These are phyloP conservation scores for Laterallus jamaicensis DNA, from an alignment of 2,113 vertebrate species.

Conservation along the genomic window DNA sequence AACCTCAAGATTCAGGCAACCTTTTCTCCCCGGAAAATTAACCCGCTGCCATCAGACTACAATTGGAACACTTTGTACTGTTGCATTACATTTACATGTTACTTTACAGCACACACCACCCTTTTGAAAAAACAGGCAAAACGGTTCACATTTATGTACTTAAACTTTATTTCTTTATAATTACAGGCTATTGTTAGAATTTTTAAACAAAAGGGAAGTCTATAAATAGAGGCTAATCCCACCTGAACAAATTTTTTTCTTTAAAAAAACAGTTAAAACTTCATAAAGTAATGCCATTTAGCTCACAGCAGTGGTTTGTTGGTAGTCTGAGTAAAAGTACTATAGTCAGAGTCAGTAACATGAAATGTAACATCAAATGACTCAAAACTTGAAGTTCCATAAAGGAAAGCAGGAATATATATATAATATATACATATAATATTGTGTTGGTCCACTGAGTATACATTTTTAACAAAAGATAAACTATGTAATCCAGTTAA, in stretches of 20 bases:
- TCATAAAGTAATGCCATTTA: constrained; percentile 72
- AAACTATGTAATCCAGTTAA: constrained; percentile 78
- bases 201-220: constrained; percentile 81
- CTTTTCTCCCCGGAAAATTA: background rate
- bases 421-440: constrained; percentile 81
- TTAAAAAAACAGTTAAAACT: constrained; percentile 77
- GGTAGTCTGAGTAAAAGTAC: constrained; percentile 69
- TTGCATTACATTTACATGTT: background rate
- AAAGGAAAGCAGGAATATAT: constrained; percentile 72
- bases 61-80: background rate
- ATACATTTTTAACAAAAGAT: constrained; percentile 77
- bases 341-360: constrained; percentile 69
- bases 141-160: constrained; percentile 64
- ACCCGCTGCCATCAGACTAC: background rate
- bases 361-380: constrained; percentile 73
- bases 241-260: constrained; percentile 33
- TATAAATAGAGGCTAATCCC: constrained; percentile 76
- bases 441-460: constrained; percentile 81
- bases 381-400: constrained; percentile 71
- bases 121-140: background rate
- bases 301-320: constrained; percentile 76
- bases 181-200: constrained; percentile 87
- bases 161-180: constrained; percentile 83
- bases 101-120: background rate
- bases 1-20: background rate